phyloP scores from a whole-genome alignment of 2,888 invertebrate genomes.

The Zelleria hepariella region DNA sequence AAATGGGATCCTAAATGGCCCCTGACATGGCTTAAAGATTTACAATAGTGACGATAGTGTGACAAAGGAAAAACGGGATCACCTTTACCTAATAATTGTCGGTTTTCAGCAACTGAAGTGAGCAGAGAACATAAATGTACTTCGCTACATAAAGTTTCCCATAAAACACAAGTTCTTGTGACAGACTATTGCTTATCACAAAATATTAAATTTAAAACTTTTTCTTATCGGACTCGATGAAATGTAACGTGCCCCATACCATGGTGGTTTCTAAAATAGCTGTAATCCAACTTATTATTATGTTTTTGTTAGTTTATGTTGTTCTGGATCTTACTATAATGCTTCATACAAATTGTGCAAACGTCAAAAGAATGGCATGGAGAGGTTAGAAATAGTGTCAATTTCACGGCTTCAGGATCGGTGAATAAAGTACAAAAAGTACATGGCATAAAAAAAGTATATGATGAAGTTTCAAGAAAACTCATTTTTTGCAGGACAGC shows the following conservation, averaged over 20 bases:
- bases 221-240: neutral
- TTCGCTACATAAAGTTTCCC: too few species aligned
- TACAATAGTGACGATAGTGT: too few species aligned
- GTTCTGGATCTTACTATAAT: neutral
- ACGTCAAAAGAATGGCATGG: neutral
- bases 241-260: neutral
- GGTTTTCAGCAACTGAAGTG: too few species aligned
- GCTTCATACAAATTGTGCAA: neutral
- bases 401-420: too few species aligned
- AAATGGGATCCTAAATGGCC: too few species aligned
- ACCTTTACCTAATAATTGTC: too few species aligned
- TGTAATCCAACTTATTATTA: neutral
- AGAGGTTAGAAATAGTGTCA: neutral
- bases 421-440: neutral
- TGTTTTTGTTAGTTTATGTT: neutral
- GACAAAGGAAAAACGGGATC: too few species aligned
- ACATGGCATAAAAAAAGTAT: neutral
- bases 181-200: neutral
- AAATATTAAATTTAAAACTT: neutral
- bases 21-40: too few species aligned
- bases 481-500: neutral
- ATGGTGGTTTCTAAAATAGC: neutral
- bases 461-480: too few species aligned
- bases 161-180: too few species aligned
- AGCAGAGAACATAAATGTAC: too few species aligned